Base-by-base conservation (phyloP, 2,113 vertebrate genomes). In the Gymnorhina tibicen region DNA sequence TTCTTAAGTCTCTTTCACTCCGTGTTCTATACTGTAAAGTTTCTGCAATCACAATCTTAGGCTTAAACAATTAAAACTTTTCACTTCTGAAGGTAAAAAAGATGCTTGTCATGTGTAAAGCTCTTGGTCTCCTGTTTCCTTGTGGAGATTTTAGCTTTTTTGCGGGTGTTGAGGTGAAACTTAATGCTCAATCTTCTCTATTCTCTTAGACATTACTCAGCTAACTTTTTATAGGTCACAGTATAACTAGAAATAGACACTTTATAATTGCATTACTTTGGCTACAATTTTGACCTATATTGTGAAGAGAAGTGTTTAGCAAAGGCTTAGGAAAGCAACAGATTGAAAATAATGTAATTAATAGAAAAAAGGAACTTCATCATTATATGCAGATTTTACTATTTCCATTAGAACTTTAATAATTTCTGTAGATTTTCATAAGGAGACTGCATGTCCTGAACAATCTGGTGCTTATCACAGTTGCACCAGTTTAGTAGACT, bases 191-290 rank as follows among this genome's bases (percentile, higher is more conserved):
- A 0, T 72, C 63, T 58, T 86, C 50, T 74, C 77, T 85, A 49
- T 76, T 77, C 63, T 67, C 55, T 60, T 66, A 82, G 82, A 85
- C 66, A n/a, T 95, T 96, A 91, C 69, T 91, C 89, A 91, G 50
- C 78, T 95, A 89, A 85, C 81, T 95, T 83, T 91, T 96, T 97
- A 91, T 97, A 85, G 85, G 86, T 90, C 46, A 32, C 19, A 30
- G n/a, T 97, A 85, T 91, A 95, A 94, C 92, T 95, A 96, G 87
- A 76, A 80, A 90, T 91, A 97, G 84, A 77, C 58, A 63, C 69
- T 94, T 49, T 52, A 44, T 73, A 91, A 60, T 79, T 91, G 67
- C 39, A 82, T 82, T 97, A 47, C 56, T 96, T 87, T 88, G 53
- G 55, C 49, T 88, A 52, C 79, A 89, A 8, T 49, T 64, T 96